A percentile compares a stretch with the other conserved stretches of the same genome.
Conservation (phyloP, 2,888 invertebrate genomes). For the Drosophila nigricruria region DNA sequence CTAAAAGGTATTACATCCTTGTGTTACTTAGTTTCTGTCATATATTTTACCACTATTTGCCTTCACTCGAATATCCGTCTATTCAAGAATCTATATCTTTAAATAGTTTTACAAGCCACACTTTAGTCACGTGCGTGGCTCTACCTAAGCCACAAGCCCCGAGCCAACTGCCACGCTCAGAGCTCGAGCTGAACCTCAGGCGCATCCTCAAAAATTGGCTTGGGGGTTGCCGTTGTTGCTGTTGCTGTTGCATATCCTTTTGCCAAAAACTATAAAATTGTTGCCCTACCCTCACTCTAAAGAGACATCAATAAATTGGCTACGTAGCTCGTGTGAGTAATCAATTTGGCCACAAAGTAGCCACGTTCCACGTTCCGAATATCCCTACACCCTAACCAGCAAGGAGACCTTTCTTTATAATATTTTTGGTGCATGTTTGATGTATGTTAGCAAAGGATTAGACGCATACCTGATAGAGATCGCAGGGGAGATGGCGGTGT, state of each 20-base stretch:
- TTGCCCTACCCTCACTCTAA: slow-evolving; percentile 17
- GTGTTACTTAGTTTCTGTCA: neutral
- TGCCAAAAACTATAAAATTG: slow-evolving; percentile 65
- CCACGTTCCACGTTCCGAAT: slow-evolving; percentile 67
- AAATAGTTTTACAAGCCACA: slow-evolving; percentile 27
- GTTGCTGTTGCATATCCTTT: slow-evolving; percentile 24
- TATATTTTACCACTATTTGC: neutral
- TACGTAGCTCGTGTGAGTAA: slow-evolving; percentile 73
- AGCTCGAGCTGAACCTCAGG: slow-evolving; percentile 22
- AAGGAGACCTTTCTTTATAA: neutral
- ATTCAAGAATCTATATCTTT: neutral
- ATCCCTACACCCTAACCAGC: slow-evolving; percentile 2
- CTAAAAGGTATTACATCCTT: no score
- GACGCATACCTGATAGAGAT: slow-evolving; percentile 82
- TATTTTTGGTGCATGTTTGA: slow-evolving; percentile 56
- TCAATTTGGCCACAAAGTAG: slow-evolving; percentile 79
- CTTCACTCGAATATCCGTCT: neutral
- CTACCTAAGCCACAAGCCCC: slow-evolving; percentile 5
- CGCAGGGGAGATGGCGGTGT: slow-evolving; percentile 84
- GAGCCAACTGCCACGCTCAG: slow-evolving; percentile 20
- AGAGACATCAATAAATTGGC: slow-evolving; percentile 60
- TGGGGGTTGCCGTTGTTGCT: slow-evolving; percentile 43
- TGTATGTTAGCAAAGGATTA: slow-evolving; percentile 80
- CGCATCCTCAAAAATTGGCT: slow-evolving; percentile 17
- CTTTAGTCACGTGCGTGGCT: slow-evolving; percentile 50